These are phyloP conservation scores for Sula dactylatra DNA, from an alignment of 2,113 vertebrate species.

Conservation along the genomic window DNA sequence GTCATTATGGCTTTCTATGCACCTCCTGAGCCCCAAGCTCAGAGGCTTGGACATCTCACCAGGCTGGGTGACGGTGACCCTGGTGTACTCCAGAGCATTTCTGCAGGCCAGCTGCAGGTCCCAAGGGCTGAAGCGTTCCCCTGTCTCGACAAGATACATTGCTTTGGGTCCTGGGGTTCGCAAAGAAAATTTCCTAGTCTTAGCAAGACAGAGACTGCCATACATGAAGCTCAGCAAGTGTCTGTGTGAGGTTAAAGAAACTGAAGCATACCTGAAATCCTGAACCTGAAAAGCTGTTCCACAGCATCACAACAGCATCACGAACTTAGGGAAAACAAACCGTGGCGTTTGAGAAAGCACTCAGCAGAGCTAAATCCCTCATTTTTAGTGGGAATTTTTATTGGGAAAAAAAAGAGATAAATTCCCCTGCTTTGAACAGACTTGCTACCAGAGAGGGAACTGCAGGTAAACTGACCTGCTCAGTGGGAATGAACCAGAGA, in stretches of 20 bases:
- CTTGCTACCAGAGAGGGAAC: neutral
- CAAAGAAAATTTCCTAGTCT: neutral
- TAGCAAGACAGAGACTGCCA: neutral
- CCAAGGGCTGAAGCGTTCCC: neutral
- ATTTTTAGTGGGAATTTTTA: accelerated
- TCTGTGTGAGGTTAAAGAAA: neutral
- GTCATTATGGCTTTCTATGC: neutral
- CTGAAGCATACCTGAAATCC: neutral
- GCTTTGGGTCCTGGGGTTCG: neutral
- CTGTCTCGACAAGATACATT: neutral
- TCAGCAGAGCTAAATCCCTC: neutral
- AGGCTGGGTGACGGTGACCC: neutral
- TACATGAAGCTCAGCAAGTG: neutral
- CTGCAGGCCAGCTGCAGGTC: neutral
- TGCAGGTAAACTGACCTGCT: neutral
- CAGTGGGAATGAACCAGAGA: neutral
- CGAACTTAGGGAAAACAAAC: neutral
- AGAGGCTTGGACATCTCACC: neutral
- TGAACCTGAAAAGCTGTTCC: neutral
- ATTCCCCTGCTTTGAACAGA: neutral
- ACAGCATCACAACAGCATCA: neutral
- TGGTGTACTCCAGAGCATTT: neutral
- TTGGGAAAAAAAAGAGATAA: accelerated
- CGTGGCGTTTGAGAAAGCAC: neutral
- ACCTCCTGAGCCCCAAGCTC: neutral